These are phyloP conservation scores for Pyrochroa serraticornis DNA, from an alignment of 2,888 invertebrate genomes.

Conservation along the genomic window DNA sequence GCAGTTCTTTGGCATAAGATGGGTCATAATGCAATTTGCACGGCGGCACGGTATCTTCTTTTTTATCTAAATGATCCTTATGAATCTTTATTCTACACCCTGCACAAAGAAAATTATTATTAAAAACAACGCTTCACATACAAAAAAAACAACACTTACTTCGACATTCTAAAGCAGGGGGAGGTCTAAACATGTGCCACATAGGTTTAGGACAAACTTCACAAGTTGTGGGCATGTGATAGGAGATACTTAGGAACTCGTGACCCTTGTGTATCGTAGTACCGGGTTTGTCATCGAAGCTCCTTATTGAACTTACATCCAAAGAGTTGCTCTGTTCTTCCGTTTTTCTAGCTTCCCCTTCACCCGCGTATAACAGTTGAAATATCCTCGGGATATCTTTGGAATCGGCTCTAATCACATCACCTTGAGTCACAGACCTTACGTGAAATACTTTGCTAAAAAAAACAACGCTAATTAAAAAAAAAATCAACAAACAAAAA, in stretches of 20 bases:
- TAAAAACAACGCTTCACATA: neutral
- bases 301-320: slow-evolving; percentile 63
- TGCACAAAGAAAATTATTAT: slow-evolving; percentile 47
- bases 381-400: slow-evolving; percentile 99
- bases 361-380: slow-evolving; percentile 94
- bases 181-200: slow-evolving; percentile 98
- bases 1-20: slow-evolving; percentile 89
- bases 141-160: slow-evolving; percentile 64
- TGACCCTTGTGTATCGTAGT: slow-evolving; percentile 87
- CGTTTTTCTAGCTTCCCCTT: slow-evolving; percentile 88
- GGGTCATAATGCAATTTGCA: slow-evolving; percentile 97
- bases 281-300: slow-evolving; percentile 62
- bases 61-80: slow-evolving; percentile 91
- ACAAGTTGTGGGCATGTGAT: slow-evolving; percentile 98
- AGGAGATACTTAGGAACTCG: slow-evolving; percentile 94
- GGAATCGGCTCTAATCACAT: slow-evolving; percentile 98
- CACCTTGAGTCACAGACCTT: slow-evolving; percentile 97
- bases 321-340: slow-evolving; percentile 63
- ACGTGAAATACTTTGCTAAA: slow-evolving; percentile 97
- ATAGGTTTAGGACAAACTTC: slow-evolving; percentile 96
- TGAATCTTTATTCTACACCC: slow-evolving; percentile 98
- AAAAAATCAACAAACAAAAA: slow-evolving; percentile 6
- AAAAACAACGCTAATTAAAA: slow-evolving; percentile 14
- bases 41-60: slow-evolving; percentile 86
- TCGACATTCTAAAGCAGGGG: slow-evolving; percentile 96